Percentiles rank a stretch among this genome's conserved stretches.
These are phyloP conservation scores for Romanogobio albipinnatus DNA, from an alignment of 2,113 vertebrate genomes.

Conservation along the genomic window DNA sequence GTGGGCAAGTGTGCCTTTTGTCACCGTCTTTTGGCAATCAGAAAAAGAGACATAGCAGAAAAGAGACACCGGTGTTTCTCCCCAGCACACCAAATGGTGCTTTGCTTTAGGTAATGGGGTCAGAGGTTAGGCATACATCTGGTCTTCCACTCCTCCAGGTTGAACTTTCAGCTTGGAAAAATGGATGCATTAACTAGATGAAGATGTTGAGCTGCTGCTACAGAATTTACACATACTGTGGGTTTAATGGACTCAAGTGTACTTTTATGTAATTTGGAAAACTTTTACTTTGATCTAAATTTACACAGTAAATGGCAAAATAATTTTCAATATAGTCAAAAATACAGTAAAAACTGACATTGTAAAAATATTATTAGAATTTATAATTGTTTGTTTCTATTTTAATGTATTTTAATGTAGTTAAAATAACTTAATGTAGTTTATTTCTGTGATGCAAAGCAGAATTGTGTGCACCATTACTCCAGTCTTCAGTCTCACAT, in stretches of 20 bases:
- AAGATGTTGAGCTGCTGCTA: conserved; percentile 26
- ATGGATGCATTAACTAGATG: conserved; percentile 42
- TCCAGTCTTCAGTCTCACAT: neutral
- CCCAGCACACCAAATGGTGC: conserved; percentile 44
- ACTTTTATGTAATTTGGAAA: neutral
- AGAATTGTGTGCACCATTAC: neutral
- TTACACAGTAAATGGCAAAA: neutral
- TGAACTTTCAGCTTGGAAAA: conserved; percentile 55
- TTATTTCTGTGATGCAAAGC: neutral
- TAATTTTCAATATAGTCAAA: neutral
- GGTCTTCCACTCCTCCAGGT: conserved; percentile 54
- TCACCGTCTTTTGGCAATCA: conserved; percentile 29
- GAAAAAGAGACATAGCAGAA: neutral
- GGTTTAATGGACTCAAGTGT: neutral
- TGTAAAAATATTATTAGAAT: too few relatives aligned
- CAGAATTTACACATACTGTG: conserved; percentile 2
- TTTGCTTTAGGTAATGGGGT: conserved; percentile 61
- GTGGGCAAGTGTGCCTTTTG: neutral
- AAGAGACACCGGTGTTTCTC: conserved; percentile 46
- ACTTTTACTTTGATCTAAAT: neutral
- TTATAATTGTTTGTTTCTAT: neutral
- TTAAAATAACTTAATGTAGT: too few relatives aligned
- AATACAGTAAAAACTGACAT: too few relatives aligned
- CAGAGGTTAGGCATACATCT: conserved; percentile 62
- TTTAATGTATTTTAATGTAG: neutral